Conservation (phyloP, 2,113 vertebrate genomes). For the Zeus faber region DNA sequence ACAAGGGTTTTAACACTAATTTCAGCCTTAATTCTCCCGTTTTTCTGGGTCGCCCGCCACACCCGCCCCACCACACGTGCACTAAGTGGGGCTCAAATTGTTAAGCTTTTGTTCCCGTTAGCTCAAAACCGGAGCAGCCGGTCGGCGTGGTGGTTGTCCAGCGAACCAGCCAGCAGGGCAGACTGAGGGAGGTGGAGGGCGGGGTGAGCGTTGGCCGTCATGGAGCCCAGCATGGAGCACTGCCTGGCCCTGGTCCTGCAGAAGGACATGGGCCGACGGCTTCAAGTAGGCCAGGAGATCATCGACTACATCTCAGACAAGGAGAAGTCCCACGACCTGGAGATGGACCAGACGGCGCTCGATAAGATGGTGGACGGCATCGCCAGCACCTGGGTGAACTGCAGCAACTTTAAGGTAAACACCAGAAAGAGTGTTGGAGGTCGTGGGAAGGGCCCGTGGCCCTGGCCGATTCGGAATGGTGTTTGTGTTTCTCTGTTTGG, state of each 20-base stretch:
- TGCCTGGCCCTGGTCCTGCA: constrained; percentile 91
- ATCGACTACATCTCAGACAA: constrained; percentile 92
- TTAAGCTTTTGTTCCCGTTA: constrained; percentile 21
- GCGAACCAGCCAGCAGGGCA: constrained; percentile 7
- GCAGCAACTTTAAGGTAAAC: constrained; percentile 97
- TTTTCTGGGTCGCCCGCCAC: too few species aligned
- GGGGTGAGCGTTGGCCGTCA: too few species aligned
- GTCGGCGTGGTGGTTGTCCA: not conserved
- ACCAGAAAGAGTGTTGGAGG: not conserved
- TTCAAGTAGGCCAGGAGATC: constrained; percentile 94
- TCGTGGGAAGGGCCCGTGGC: not conserved
- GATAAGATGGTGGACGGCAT: constrained; percentile 97
- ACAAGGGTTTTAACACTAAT: too few species aligned
- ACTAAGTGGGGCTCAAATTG: constrained; percentile 51
- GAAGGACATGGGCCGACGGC: constrained; percentile 92
- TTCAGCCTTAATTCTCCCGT: too few species aligned
- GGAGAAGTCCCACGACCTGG: constrained; percentile 91
- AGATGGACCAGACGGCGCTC: constrained; percentile 93
- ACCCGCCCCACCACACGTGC: constrained; percentile 21
- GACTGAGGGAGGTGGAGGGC: constrained; percentile 29
- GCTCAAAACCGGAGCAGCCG: not conserved
- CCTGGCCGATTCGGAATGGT: not conserved
- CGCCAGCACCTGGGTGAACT: constrained; percentile 96
- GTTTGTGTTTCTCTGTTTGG: not conserved
- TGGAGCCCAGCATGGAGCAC: constrained; percentile 94